Conservation (phyloP, 2,888 invertebrate genomes). For the Agrochola lychnidis region DNA sequence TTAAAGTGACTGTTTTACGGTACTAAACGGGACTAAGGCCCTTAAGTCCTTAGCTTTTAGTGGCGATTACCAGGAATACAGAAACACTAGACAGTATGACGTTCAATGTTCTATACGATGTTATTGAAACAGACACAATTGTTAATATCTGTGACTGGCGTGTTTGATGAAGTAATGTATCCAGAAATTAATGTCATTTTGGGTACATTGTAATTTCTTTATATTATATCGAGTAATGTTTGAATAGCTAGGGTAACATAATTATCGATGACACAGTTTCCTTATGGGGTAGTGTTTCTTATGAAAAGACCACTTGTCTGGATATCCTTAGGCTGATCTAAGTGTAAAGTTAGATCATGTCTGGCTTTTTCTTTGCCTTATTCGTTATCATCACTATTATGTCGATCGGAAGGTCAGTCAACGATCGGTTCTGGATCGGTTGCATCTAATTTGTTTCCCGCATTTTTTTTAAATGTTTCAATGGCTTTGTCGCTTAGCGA, state of each 20-base stretch:
- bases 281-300: neutral
- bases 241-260: neutral
- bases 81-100: neutral
- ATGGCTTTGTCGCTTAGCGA: no score
- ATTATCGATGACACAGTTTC: neutral
- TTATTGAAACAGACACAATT: constrained; percentile 7
- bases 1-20: no score
- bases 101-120: neutral
- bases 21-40: no score
- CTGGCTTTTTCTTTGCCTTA: neutral
- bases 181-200: constrained; percentile 8
- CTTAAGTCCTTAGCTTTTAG: neutral
- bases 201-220: neutral
- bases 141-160: constrained; percentile 5
- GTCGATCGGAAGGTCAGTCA: neutral
- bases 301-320: neutral
- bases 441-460: neutral
- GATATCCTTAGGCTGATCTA: neutral
- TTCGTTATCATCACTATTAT: neutral
- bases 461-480: neutral
- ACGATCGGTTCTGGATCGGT: no score
- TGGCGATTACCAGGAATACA: constrained; percentile 9
- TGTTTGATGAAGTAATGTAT: constrained; percentile 11
- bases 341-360: neutral
- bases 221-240: neutral